Conservation (phyloP, 1,140 invertebrate species). For the Halictus rubicundus region DNA sequence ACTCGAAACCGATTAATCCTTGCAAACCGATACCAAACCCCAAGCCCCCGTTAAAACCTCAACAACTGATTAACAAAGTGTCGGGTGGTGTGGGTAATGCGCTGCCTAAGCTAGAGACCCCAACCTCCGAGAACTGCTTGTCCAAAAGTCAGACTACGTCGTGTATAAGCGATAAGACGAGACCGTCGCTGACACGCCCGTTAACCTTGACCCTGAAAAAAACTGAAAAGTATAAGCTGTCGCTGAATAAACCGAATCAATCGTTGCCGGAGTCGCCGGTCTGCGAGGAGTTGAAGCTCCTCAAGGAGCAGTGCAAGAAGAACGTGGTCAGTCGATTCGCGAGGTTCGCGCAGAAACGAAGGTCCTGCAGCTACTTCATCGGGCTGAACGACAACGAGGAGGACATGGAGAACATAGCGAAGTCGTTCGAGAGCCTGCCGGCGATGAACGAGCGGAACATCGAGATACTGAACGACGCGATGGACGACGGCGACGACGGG, state of each 20-base stretch:
- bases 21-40: conserved; percentile 73
- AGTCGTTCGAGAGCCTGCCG: conserved; percentile 75
- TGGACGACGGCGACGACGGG: conserved; percentile 68
- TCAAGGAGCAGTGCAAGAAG: conserved; percentile 73
- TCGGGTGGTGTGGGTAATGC: conserved; percentile 71
- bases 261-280: conserved; percentile 80
- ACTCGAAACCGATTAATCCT: conserved; percentile 75
- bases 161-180: conserved; percentile 68
- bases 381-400: conserved; percentile 75
- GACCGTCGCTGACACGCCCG: conserved; percentile 66
- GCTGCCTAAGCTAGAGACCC: conserved; percentile 66
- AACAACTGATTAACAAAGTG: conserved; percentile 72
- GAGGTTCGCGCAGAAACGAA: conserved; percentile 74
- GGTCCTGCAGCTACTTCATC: conserved; percentile 78
- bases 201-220: conserved; percentile 75
- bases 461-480: conserved; percentile 53
- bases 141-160: conserved; percentile 74
- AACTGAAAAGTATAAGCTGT: conserved; percentile 79
- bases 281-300: conserved; percentile 76
- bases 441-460: conserved; percentile 74
- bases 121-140: conserved; percentile 68
- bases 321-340: conserved; percentile 69
- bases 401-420: conserved; percentile 72
- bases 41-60: conserved; percentile 72
- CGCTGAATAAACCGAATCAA: conserved; percentile 75